A percentile compares a stretch with the other conserved stretches of the same genome.
These are phyloP conservation scores for Heterochromis multidens DNA, from an alignment of 2,113 vertebrate species.

Conservation along the genomic window DNA sequence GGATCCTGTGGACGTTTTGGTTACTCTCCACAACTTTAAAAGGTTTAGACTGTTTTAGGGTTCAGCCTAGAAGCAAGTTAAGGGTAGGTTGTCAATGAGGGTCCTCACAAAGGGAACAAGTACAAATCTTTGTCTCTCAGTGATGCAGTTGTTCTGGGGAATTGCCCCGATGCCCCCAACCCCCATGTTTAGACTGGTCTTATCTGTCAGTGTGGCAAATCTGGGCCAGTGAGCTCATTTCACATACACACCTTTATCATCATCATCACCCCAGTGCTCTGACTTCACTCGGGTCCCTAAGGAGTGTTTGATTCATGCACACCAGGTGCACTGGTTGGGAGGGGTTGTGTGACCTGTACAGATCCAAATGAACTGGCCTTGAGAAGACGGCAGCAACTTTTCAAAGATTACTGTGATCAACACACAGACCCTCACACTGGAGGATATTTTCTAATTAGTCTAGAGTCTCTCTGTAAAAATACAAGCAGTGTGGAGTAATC, in stretches of 20 bases:
- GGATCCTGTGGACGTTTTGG: not conserved
- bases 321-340: conserved; percentile 20
- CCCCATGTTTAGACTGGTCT: not conserved
- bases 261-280: not conserved
- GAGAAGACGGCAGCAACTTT: not conserved
- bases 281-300: conserved; percentile 29
- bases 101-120: not conserved
- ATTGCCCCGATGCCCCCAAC: not conserved
- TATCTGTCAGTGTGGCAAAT: conserved; percentile 31
- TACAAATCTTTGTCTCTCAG: not conserved
- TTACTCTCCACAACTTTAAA: not conserved
- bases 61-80: not conserved
- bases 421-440: not conserved
- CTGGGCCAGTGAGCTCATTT: conserved; percentile 28
- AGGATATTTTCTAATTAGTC: not conserved
- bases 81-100: not conserved
- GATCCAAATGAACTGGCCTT: not conserved
- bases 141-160: conserved; percentile 1
- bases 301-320: conserved; percentile 30
- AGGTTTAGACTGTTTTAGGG: not conserved
- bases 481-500: not conserved
- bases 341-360: not conserved
- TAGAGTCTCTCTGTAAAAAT: not conserved
- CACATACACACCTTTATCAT: not conserved
- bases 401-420: not conserved